Percentiles rank a stretch among this genome's conserved stretches.
Evolutionary conservation across 2,113 vertebrate species (phyloP).

Genomic region (Labeo rohita): DNA sequence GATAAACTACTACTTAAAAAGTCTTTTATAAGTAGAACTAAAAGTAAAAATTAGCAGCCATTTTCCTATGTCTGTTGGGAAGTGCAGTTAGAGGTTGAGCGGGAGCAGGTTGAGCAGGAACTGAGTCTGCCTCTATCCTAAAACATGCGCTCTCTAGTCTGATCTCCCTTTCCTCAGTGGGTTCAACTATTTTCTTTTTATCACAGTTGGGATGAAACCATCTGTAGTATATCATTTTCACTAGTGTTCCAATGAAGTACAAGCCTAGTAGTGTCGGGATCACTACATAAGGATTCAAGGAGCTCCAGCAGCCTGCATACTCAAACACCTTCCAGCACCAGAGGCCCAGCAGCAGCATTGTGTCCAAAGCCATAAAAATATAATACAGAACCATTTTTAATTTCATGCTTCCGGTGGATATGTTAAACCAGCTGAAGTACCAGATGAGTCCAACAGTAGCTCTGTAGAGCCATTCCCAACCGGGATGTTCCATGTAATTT

Average conservation of each 20-base stretch:
- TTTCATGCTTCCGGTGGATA: conserved; percentile 68
- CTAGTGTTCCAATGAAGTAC: conserved; percentile 51
- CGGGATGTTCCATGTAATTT: conserved; percentile 69
- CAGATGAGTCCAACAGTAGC: conserved; percentile 77
- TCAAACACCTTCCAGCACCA: conserved; percentile 69
- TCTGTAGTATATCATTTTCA: conserved; percentile 65
- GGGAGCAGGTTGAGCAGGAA: neutral
- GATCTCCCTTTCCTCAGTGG: neutral
- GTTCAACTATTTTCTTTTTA: neutral
- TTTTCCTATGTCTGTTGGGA: conserved; percentile 67
- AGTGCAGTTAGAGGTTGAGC: neutral
- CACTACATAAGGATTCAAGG: fast-evolving
- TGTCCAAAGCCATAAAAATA: conserved; percentile 75
- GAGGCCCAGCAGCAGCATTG: conserved; percentile 66
- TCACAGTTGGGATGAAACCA: conserved; percentile 61
- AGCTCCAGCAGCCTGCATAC: neutral
- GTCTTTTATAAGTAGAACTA: conserved; percentile 40
- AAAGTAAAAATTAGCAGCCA: conserved; percentile 67
- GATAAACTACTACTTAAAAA: too few species aligned
- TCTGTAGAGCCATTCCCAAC: conserved; percentile 78
- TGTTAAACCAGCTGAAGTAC: conserved; percentile 87
- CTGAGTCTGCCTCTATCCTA: fast-evolving
- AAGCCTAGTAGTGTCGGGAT: fast-evolving
- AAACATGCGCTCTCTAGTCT: neutral
- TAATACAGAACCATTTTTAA: conserved; percentile 78